Base-by-base conservation (phyloP, 2,888 invertebrate genomes). In the Eristalinus aeneus region DNA sequence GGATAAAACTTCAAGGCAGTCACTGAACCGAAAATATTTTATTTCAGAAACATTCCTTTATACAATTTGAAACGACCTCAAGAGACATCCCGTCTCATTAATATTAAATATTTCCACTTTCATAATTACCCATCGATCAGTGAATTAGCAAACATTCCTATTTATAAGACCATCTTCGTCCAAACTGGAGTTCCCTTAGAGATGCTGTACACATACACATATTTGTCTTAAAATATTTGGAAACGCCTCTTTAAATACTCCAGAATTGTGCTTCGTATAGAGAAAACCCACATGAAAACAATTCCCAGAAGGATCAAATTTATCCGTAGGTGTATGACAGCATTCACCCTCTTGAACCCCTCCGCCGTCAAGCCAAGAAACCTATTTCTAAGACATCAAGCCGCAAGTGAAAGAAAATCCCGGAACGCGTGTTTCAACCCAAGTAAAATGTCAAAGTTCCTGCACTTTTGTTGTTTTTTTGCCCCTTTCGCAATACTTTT, bases 401-500 rank as follows among this genome's bases (percentile, higher is more conserved):
- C 16, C 46, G 31, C 65, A 39, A 31, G 32, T n/a, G 54, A 69
- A 23, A 31, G 34, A 34, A 56, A 58, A 58, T n/a, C 16, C 16
- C 69, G 2, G 20, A 60, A 71, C 27, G 58, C 31, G 39, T 31
- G 22, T 10, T 9, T 20, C 46, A 72, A 32, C 72, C 61, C 61
- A 63, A 63, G 32, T n/a, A 22, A 72, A 72, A 72, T 72, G 72
- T 72, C 72, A 72, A 72, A 72, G 72, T 72, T 61, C 32, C 9
- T 53, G 3, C 31, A 61, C 31, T 27, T 71, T 71, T 32, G 31
- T 46, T 65, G 46, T 1, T 32, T 12, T 32, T 61, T 32, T 61
- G 9, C n/a, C 31, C 6, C n/a, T 6, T 12, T 58, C 22, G 58
- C 23, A 12, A 27, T 11, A 27, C 39, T 36, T 27, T 69, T 58